Evolutionary conservation across 2,888 invertebrate genomes (phyloP).

Genomic region (Apamea anceps): DNA sequence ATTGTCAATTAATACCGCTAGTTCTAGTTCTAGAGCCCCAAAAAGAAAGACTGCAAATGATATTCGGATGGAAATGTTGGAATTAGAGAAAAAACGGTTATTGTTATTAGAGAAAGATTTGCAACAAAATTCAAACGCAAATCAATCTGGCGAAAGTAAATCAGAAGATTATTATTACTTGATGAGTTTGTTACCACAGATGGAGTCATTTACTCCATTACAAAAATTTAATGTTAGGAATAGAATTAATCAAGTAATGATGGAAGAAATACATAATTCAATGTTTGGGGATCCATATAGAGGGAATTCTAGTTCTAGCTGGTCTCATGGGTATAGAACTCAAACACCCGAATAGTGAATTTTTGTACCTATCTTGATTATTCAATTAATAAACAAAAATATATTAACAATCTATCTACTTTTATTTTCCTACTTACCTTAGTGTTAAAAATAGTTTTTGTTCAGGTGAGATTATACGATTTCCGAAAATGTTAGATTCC

Average conservation of each 20-base stretch:
- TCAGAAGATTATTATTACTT: constrained; percentile 50
- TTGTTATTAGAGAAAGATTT: constrained; percentile 43
- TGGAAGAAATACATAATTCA: constrained; percentile 39
- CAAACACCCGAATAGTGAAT: constrained; percentile 37
- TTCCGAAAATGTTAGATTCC: constrained; percentile 29
- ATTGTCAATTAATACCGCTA: constrained; percentile 38
- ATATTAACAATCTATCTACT: constrained; percentile 21
- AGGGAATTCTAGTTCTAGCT: constrained; percentile 24
- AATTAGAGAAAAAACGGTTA: constrained; percentile 41
- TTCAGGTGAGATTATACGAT: constrained; percentile 36
- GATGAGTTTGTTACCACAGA: constrained; percentile 47
- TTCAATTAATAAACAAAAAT: constrained; percentile 23
- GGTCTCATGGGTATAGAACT: constrained; percentile 38
- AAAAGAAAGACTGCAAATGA: constrained; percentile 32
- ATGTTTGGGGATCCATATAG: constrained; percentile 27
- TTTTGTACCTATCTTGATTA: constrained; percentile 31
- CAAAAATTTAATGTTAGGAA: constrained; percentile 43
- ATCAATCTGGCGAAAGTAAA: constrained; percentile 36
- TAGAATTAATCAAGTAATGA: constrained; percentile 52
- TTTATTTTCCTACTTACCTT: constrained; percentile 47
- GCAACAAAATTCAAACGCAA: constrained; percentile 30
- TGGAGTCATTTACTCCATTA: constrained; percentile 46
- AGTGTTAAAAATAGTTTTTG: constrained; percentile 42
- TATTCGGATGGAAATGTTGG: constrained; percentile 38
- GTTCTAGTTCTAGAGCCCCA: constrained; percentile 18